Evolutionary conservation across 2,888 invertebrate species (phyloP), one percentile per base, ranked within the genome.

Genomic region (Palloptera scutellata): DNA sequence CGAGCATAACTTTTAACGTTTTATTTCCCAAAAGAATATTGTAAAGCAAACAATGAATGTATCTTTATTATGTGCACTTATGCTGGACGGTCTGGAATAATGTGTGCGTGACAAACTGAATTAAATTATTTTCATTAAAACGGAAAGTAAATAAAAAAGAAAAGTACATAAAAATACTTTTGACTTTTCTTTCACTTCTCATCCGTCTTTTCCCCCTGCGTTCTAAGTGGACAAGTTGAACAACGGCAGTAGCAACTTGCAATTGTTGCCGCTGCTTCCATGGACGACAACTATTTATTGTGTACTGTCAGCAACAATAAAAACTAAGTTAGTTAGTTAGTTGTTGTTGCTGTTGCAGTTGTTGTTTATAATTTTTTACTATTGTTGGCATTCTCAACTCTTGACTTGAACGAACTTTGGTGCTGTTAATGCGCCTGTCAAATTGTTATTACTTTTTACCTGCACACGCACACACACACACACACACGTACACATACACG

Each of bases 241-340:
- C 51, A 48, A 48, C 15, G 2, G 51, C 51, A 48, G 51, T 8
- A 48, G 51, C 51, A 48, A 48, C 30, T 48, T 48, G 8, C 51
- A 48, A 15, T 48, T 48, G 30, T 30, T 30, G 30, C 30, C 6
- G 30, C 30, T 30, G 30, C 30, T 4, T 4, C 30, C 6, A 2
- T 30, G 30, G 30, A 30, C 30, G 30, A 30, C 30, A 4, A 30
- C 30, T 30, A 48, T 48, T 48, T 48, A 48, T 48, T 48, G 51
- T 48, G 51, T 48, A 15, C 51, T 48, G 51, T 48, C 51, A 48
- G 51, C 51, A 48, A 15, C 51, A 48, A 48, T 48, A 15, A 48
- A 48, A 48, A 48, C 2, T 13, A 4, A n/a, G 15, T 15, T 48
- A n/a, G 13, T 48, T 48, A 15, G 13, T 48, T n/a, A 45, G 51